Percentiles rank a stretch among this genome's conserved stretches.
Conservation (phyloP, 2,113 vertebrate species). For the Cyprinodon variegatus region DNA sequence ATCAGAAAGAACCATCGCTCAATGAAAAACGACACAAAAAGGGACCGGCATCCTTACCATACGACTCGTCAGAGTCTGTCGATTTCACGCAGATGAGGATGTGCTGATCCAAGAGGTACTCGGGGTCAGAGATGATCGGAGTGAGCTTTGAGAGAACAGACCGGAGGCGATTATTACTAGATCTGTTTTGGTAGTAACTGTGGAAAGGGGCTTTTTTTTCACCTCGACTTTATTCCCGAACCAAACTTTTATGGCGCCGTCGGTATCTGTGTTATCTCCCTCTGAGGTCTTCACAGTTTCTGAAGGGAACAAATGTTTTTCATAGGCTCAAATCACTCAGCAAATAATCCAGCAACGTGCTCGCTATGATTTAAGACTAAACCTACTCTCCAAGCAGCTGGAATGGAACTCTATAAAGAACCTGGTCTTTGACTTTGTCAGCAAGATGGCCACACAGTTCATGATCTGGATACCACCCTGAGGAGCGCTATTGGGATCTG, state of each 20-base stretch:
- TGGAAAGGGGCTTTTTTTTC: slow-evolving; percentile 40
- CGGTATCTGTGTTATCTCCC: slow-evolving; percentile 88
- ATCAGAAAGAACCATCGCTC: too few relatives aligned
- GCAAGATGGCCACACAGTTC: slow-evolving; percentile 86
- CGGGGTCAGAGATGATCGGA: slow-evolving; percentile 95
- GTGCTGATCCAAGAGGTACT: slow-evolving; percentile 96
- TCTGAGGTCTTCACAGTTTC: slow-evolving; percentile 93
- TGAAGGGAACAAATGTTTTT: slow-evolving; percentile 55
- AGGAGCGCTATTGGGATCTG: slow-evolving; percentile 85
- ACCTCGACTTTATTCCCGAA: slow-evolving; percentile 91
- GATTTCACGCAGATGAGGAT: slow-evolving; percentile 96
- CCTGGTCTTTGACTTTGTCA: slow-evolving; percentile 95
- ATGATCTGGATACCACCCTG: slow-evolving; percentile 92
- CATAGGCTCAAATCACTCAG: background rate
- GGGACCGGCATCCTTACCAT: slow-evolving; percentile 79
- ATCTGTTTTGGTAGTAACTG: background rate
- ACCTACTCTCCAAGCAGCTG: slow-evolving; percentile 92
- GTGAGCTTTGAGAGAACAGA: slow-evolving; percentile 82
- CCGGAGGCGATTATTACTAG: background rate
- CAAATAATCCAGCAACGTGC: background rate
- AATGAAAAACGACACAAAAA: background rate
- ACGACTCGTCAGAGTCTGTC: slow-evolving; percentile 94
- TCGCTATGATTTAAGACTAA: background rate
- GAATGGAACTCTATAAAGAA: slow-evolving; percentile 98
- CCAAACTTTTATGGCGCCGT: slow-evolving; percentile 89